Percentiles rank a stretch among this genome's conserved stretches.
Conservation (phyloP, 2,113 vertebrate species). For the Mormoops blainvillei region DNA sequence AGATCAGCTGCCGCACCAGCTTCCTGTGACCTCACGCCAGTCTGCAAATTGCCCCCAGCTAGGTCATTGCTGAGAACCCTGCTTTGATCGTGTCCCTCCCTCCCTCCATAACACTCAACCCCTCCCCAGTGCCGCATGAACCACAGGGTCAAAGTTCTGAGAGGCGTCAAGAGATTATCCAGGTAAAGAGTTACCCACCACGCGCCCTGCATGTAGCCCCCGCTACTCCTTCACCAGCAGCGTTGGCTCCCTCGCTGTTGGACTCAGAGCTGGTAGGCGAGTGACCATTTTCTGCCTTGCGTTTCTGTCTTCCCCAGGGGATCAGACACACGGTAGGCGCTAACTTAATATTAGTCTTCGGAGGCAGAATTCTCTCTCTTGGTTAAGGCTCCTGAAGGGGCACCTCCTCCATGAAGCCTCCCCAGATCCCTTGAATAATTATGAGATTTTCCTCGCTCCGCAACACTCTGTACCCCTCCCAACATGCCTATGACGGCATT, state of each 20-base stretch:
- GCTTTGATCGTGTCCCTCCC: not conserved
- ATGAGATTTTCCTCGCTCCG: not conserved
- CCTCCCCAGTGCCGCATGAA: not conserved
- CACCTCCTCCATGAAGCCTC: not conserved
- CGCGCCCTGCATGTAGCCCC: rapidly evolving
- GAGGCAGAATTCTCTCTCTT: not conserved
- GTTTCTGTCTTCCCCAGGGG: not conserved
- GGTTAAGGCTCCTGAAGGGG: not conserved
- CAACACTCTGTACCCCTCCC: not conserved
- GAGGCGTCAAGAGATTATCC: not conserved
- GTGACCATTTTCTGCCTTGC: not conserved
- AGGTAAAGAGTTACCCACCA: not conserved
- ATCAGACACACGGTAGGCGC: not conserved
- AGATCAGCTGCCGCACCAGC: not conserved
- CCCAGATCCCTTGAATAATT: not conserved
- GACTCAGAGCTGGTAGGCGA: not conserved
- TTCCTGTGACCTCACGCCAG: not conserved
- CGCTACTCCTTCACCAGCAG: not conserved
- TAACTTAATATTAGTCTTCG: not conserved
- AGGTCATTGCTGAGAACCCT: not conserved
- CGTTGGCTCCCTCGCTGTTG: not conserved
- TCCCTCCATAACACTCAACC: not conserved
- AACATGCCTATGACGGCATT: not conserved
- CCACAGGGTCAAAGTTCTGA: not conserved
- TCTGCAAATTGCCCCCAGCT: not conserved